Conservation (phyloP, 2,888 invertebrate genomes). For the Pseudeuparius sepicola region DNA sequence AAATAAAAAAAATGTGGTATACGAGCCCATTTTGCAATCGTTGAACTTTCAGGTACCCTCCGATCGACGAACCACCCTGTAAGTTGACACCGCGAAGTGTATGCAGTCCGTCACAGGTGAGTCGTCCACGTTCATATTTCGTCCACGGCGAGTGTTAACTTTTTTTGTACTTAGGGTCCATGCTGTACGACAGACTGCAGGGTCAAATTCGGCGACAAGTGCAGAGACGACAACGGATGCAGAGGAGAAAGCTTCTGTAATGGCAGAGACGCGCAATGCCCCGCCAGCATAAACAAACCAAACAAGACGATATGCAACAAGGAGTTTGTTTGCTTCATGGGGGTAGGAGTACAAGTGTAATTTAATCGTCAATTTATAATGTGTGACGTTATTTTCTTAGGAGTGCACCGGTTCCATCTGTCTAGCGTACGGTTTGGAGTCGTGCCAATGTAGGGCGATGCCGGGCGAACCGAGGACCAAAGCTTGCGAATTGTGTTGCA, state of each 20-base stretch:
- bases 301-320: slow-evolving; percentile 95
- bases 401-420: slow-evolving; percentile 98
- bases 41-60: no score
- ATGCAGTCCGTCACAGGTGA: slow-evolving; percentile 75
- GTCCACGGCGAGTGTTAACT: slow-evolving; percentile 3
- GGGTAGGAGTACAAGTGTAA: slow-evolving; percentile 54
- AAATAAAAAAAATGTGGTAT: no score
- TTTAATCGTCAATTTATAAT: slow-evolving; percentile 11
- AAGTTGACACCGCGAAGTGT: slow-evolving; percentile 69
- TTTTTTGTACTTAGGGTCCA: slow-evolving; percentile 58
- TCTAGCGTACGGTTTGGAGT: slow-evolving; percentile 88
- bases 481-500: slow-evolving; percentile 89
- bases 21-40: no score
- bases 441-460: slow-evolving; percentile 83
- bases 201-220: slow-evolving; percentile 77
- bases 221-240: slow-evolving; percentile 89
- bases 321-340: slow-evolving; percentile 95
- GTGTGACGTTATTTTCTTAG: slow-evolving; percentile 45
- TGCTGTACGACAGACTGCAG: slow-evolving; percentile 87
- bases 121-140: slow-evolving; percentile 18
- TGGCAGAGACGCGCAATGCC: slow-evolving; percentile 81
- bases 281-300: slow-evolving; percentile 82
- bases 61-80: slow-evolving; percentile 72
- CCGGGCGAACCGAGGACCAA: slow-evolving; percentile 72
- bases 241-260: slow-evolving; percentile 88